Evolutionary conservation across 1,140 invertebrate species (phyloP).

Genomic region (Saccostrea cuccullata): DNA sequence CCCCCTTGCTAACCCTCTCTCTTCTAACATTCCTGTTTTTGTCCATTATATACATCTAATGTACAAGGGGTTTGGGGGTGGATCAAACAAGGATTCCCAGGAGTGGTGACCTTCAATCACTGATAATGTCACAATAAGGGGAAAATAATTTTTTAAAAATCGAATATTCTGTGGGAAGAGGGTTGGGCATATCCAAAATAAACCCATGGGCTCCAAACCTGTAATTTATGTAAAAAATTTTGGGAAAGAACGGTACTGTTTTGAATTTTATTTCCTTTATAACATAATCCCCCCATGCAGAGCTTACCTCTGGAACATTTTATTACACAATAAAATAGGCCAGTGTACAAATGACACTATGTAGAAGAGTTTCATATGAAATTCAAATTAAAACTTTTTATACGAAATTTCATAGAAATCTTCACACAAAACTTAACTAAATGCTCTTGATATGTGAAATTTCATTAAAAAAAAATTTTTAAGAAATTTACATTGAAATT

Average conservation of each 20-base stretch:
- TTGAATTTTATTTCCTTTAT: neutral
- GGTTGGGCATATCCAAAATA: conserved; percentile 65
- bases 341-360: no score
- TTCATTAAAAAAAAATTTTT: no score
- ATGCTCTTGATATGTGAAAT: no score
- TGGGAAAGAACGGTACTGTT: neutral
- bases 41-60: conserved; percentile 42
- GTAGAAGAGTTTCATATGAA: no score
- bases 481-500: no score
- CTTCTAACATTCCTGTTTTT: conserved; percentile 46
- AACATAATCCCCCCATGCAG: neutral
- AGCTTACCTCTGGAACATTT: neutral
- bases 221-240: neutral
- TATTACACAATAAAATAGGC: neutral
- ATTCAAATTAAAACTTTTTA: no score
- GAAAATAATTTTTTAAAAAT: conserved; percentile 54
- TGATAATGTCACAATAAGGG: conserved; percentile 47
- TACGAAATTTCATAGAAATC: no score
- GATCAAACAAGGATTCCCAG: conserved; percentile 41
- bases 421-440: no score
- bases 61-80: conserved; percentile 17
- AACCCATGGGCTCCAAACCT: conserved; percentile 65
- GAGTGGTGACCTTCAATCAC: conserved; percentile 50
- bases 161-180: conserved; percentile 35
- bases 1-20: conserved; percentile 57